Evolutionary conservation across 2,888 invertebrate genomes (phyloP), one percentile per base, ranked within the genome.

Genomic region (Aleiodes testaceus): DNA sequence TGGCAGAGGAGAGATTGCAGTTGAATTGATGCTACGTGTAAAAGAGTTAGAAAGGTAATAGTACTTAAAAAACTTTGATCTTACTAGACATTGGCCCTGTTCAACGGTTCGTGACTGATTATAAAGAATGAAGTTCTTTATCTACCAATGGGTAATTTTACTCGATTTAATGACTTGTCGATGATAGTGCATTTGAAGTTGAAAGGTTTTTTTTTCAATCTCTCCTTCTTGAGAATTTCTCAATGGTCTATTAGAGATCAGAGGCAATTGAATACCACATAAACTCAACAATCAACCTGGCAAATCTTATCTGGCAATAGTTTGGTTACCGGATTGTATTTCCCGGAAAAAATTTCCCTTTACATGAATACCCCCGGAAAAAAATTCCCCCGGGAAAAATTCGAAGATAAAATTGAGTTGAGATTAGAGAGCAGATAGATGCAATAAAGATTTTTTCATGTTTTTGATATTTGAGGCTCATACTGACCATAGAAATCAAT

Each of bases 401-500:
- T n/a, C n/a, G 36, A 11, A 6, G 36, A 36, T 36, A 1, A 36
- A 36, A 9, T 36, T 36, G 36, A 11, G 36, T 6, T 36, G 36
- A 36, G 26, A 26, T 26, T 3, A 36, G 11, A 36, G 9, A 6
- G 36, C 3, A 36, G 18, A 42, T 18, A 22, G 12, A 36, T 20
- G 20, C 44, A 12, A 47, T 36, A 44, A 53, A 9, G 18, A 4
- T 14, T 47, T 47, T 47, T 16, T 16, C n/a, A 14, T 14, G 1
- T 47, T 47, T 14, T 5, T 47, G 16, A n/a, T 5, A 14, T 26
- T 26, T 36, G 36, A 36, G 9, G 36, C 9, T 36, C 11, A 18
- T 70, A 73, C 85, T 88, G 87, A 94, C 96, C 97, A 84, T 96
- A 94, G 88, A 97, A 97, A 88, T 97, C 96, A 82, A 97, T 97